These are phyloP conservation scores for Leptopilina drosophilae DNA, from an alignment of 2,888 invertebrate genomes.

Conservation along the genomic window DNA sequence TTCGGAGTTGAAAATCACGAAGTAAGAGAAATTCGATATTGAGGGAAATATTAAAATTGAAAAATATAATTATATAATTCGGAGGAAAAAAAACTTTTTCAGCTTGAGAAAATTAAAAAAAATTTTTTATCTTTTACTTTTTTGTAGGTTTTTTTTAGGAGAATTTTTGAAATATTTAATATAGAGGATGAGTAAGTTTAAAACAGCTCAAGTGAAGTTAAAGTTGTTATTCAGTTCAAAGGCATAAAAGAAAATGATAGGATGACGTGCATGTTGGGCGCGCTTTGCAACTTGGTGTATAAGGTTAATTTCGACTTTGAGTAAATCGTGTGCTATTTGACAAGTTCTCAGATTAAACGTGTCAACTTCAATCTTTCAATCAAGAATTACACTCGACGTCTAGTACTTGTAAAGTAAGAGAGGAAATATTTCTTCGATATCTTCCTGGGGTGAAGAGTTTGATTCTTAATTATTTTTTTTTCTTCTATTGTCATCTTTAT, in stretches of 20 bases:
- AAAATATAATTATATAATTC: too few relatives aligned
- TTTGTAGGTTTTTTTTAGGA: too few relatives aligned
- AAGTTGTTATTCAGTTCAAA: slow-evolving; percentile 1
- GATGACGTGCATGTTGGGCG: slow-evolving; percentile 12
- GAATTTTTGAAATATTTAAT: too few relatives aligned
- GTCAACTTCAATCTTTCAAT: slow-evolving; percentile 30
- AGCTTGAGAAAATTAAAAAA: too few relatives aligned
- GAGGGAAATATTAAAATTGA: too few relatives aligned
- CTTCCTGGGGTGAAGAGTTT: background rate
- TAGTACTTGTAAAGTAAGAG: background rate
- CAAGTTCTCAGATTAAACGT: slow-evolving; percentile 38
- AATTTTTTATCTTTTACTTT: too few relatives aligned
- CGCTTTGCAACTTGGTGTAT: slow-evolving; percentile 24
- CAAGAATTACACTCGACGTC: background rate
- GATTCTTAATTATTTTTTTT: background rate
- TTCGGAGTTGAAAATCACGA: too few relatives aligned
- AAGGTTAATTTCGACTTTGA: slow-evolving; percentile 26
- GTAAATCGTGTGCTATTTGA: slow-evolving; percentile 23
- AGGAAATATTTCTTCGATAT: slow-evolving; percentile 5
- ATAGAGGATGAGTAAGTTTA: background rate
- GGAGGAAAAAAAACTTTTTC: too few relatives aligned
- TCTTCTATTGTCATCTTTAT: too few relatives aligned
- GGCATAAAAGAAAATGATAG: slow-evolving; percentile 12
- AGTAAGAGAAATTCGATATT: too few relatives aligned
- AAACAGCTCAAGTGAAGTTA: background rate